phyloP scores from a whole-genome alignment of 1,140 invertebrate species.

The Pantala flavescens region DNA sequence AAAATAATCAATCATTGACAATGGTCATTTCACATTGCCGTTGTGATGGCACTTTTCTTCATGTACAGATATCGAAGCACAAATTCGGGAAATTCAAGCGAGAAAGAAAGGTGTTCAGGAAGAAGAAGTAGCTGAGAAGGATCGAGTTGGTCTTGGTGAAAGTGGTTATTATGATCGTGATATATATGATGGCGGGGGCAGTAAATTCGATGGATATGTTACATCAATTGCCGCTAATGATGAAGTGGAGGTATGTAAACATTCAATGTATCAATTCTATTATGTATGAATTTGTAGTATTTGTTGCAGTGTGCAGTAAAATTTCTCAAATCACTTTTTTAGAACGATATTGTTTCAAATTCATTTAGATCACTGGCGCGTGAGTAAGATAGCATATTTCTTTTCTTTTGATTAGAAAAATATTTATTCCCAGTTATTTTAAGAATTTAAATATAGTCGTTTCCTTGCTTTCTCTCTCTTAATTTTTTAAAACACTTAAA shows the following conservation, averaged over 20 bases:
- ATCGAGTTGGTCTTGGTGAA: constrained; percentile 76
- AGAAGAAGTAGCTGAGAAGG: constrained; percentile 47
- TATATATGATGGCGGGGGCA: constrained; percentile 76
- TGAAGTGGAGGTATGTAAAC: constrained; percentile 60
- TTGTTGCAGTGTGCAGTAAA: no score
- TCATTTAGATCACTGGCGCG: no score
- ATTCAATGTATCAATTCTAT: no score
- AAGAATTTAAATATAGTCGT: no score
- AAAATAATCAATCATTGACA: not conserved
- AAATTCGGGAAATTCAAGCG: constrained; percentile 80
- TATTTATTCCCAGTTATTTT: no score
- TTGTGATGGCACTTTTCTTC: not conserved
- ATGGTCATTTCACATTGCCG: not conserved
- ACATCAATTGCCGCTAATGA: constrained; percentile 92
- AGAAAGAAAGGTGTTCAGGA: constrained; percentile 58
- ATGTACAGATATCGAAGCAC: constrained; percentile 79
- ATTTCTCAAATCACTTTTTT: no score
- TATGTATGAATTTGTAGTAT: no score
- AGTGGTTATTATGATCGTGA: constrained; percentile 85
- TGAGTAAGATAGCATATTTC: no score
- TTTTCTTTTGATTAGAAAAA: no score
- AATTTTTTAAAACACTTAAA: no score
- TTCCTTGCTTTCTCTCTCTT: no score
- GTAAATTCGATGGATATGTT: constrained; percentile 87
- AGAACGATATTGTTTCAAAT: no score